Evolutionary conservation across 2,888 invertebrate genomes (phyloP).

Genomic region (Athalia cordata): DNA sequence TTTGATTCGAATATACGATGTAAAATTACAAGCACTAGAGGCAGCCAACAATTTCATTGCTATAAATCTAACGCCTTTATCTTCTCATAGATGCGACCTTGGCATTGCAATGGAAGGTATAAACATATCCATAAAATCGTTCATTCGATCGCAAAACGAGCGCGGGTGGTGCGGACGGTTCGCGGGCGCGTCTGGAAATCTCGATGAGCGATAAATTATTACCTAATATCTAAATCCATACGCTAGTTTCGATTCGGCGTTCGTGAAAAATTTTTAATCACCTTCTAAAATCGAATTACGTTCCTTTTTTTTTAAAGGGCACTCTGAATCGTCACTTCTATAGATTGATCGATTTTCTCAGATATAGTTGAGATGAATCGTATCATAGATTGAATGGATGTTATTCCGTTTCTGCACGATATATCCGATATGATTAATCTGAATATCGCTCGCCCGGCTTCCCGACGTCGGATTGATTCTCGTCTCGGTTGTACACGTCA

Average conservation of each 20-base stretch:
- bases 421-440: conserved; percentile 14
- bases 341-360: neutral
- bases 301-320: no score
- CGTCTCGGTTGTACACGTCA: neutral
- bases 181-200: neutral
- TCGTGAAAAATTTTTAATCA: no score
- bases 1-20: conserved; percentile 19
- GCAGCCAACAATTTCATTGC: neutral
- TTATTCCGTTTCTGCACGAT: conserved; percentile 6
- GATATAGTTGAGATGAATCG: neutral
- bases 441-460: neutral
- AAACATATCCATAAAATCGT: conserved; percentile 21
- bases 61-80: conserved; percentile 25
- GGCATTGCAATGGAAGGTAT: conserved; percentile 7
- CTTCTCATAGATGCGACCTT: conserved; percentile 9
- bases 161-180: no score
- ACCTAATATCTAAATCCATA: no score
- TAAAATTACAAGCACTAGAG: conserved; percentile 2
- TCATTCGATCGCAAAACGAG: neutral
- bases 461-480: neutral
- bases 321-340: no score
- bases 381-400: neutral
- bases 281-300: no score
- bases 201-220: neutral
- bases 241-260: no score